Base-by-base conservation (phyloP, 2,797 vertebrate genomes). In the Stomatorhinus walkeri region DNA sequence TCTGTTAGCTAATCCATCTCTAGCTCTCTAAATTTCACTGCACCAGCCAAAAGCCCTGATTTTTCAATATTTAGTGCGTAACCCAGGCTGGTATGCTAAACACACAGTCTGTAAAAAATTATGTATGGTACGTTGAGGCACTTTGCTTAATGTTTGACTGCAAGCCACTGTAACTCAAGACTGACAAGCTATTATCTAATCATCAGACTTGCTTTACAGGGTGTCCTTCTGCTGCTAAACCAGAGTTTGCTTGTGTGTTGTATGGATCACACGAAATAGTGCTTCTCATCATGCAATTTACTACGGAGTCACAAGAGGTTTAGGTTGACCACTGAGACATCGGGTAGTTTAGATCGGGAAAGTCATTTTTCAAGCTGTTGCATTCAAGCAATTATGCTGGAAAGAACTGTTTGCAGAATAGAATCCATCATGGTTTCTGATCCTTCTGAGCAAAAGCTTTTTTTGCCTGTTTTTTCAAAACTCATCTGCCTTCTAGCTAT, bases 201-300 rank as follows among this genome's bases (percentile, higher is more conserved):
- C 54, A 6, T 49, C 16, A 48, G n/a, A 43, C 48, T 43, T 9
- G 14, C 32, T 88, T 81, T n/a, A 28, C 52, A 87, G 52, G 48
- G 46, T 64, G 16, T 48, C 22, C 48, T 85, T 68, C 5, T 49
- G 4, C 56, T 36, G 16, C 2, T 36, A 85, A 51, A 85, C 28
- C 40, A 12, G 51, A 49, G 36, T 85, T 68, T 32, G 32, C 32
- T 28, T 49, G 83, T n/a, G 51, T 79, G 40, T 36, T 40, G 52
- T 56, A 24, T 64, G 19, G 43, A 89, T 89, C 40, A 28, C 22
- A 89, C 51, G 24, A 89, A 52, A 89, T 49, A 46, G 46, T 14
- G 19, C 48, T n/a, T 19, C 87, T 56, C 5, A 19, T 84, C 32
- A 43, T 61, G 8, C 7, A 22, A 32, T 46, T 48, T n/a, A 88